Evolutionary conservation across 2,888 invertebrate species (phyloP).

Genomic region (Cephus pygmeus): DNA sequence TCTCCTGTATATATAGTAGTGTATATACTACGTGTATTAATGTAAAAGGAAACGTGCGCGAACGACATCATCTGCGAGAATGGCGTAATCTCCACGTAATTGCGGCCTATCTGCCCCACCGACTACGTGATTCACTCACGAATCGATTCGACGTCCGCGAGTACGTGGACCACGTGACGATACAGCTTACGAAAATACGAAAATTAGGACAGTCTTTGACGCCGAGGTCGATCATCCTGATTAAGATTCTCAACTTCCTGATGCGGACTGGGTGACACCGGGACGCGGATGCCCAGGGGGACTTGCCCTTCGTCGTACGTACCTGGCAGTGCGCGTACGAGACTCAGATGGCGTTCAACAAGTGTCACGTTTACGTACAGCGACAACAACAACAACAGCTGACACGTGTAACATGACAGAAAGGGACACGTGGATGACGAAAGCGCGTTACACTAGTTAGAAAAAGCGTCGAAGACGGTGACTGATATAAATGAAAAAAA

Average conservation of each 20-base stretch:
- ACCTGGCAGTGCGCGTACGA: neutral
- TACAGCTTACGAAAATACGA: neutral
- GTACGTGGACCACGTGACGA: neutral
- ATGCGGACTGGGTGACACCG: neutral
- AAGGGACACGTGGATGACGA: neutral
- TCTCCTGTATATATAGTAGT: neutral
- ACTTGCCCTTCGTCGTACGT: neutral
- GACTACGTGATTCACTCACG: neutral
- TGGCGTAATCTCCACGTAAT: neutral
- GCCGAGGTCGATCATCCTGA: neutral
- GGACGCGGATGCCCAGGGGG: neutral
- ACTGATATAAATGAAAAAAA: neutral
- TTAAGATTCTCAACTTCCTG: neutral
- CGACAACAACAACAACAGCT: neutral
- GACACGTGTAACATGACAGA: neutral
- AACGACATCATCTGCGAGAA: neutral
- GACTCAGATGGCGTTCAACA: neutral
- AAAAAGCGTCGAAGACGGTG: neutral
- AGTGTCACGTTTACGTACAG: neutral
- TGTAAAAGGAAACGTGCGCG: neutral
- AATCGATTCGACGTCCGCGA: neutral
- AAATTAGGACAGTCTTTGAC: neutral
- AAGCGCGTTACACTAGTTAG: neutral
- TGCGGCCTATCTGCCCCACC: neutral
- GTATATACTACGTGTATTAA: neutral